These are phyloP conservation scores for Zaprionus camerounensis DNA, from an alignment of 1,140 invertebrate species.

Conservation along the genomic window DNA sequence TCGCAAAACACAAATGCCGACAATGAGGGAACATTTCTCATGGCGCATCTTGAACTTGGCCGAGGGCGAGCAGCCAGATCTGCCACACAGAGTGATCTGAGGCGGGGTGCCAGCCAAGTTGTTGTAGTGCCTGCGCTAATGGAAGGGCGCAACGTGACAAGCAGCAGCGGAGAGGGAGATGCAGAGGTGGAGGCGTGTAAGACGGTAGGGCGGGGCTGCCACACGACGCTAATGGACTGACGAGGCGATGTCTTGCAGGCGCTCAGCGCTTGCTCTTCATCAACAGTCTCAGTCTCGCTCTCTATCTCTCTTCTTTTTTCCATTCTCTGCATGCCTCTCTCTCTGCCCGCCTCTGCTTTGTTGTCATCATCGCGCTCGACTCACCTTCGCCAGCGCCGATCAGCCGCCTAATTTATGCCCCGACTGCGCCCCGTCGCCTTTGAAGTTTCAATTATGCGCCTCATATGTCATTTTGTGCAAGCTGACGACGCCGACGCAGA, in stretches of 20 bases:
- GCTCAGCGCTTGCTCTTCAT: conserved; percentile 32
- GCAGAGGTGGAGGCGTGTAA: conserved; percentile 13
- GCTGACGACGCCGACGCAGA: conserved; percentile 28
- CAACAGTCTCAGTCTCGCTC: conserved; percentile 11
- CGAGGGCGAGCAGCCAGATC: conserved; percentile 24
- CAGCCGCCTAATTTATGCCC: conserved; percentile 79
- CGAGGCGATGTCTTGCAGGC: conserved; percentile 45
- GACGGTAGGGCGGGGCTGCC: conserved; percentile 32
- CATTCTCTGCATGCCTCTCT: conserved; percentile 5
- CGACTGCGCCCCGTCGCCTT: conserved; percentile 74
- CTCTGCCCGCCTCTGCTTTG: conserved; percentile 13
- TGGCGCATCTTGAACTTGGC: conserved; percentile 62
- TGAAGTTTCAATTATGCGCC: conserved; percentile 83
- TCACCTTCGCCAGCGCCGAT: conserved; percentile 67
- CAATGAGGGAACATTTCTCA: conserved; percentile 76
- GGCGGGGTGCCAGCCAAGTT: conserved; percentile 45
- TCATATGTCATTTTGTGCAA: conserved; percentile 83
- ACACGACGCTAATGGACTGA: conserved; percentile 78
- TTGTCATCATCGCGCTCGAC: conserved; percentile 25
- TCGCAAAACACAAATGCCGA: conserved; percentile 69
- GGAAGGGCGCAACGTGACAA: conserved; percentile 67
- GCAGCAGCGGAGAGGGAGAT: conserved; percentile 1
- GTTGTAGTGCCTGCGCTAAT: conserved; percentile 63
- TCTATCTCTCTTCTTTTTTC: conserved; percentile 1
- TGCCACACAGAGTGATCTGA: conserved; percentile 73